Evolutionary conservation across 1,140 invertebrate genomes (phyloP).

Genomic region (Vanessa tameamea): DNA sequence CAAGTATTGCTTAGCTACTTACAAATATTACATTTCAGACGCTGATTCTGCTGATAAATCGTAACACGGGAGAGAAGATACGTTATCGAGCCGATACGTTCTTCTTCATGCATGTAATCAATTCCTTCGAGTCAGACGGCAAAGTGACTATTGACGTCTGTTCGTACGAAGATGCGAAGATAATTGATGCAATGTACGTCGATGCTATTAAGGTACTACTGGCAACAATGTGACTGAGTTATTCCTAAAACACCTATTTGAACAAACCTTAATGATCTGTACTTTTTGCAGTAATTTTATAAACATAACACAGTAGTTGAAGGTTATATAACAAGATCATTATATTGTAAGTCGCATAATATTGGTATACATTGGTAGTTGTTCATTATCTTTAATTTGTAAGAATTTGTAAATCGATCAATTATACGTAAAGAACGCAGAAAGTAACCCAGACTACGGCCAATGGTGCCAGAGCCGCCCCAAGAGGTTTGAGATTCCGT

Average conservation of each 20-base stretch:
- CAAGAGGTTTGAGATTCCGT: constrained; percentile 86
- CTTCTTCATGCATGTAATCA: constrained; percentile 94
- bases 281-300: too few species aligned
- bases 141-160: constrained; percentile 90
- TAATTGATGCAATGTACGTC: constrained; percentile 92
- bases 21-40: constrained; percentile 79
- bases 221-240: not conserved
- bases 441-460: constrained; percentile 89
- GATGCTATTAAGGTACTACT: constrained; percentile 87
- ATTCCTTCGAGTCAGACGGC: constrained; percentile 89
- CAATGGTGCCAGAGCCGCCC: constrained; percentile 88
- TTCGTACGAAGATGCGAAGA: constrained; percentile 89
- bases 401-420: constrained; percentile 72
- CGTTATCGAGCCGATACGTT: constrained; percentile 87
- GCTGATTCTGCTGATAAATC: constrained; percentile 86
- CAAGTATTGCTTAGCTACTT: not conserved
- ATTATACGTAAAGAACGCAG: constrained; percentile 72
- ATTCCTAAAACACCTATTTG: too few species aligned
- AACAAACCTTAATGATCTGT: too few species aligned
- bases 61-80: constrained; percentile 81
- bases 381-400: not conserved
- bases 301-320: too few species aligned
- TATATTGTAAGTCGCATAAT: too few species aligned
- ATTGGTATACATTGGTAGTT: not conserved
- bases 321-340: too few species aligned